Base-by-base conservation (phyloP, 2,888 invertebrate species). In the Sinelater perroti region DNA sequence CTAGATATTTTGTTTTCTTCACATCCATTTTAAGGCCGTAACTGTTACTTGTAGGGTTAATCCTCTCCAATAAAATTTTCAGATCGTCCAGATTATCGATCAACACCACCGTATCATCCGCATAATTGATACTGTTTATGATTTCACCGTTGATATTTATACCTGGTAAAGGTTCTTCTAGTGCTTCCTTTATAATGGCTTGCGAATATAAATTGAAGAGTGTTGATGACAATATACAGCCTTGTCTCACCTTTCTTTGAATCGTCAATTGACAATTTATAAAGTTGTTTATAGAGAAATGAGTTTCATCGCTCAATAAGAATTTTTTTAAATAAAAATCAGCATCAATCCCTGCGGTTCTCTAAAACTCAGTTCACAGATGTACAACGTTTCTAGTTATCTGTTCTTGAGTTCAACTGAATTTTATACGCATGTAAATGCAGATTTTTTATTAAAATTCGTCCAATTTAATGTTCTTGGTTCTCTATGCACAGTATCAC, bases 161-260 rank as follows among this genome's bases (percentile, higher is more conserved):
- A 7, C 10, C 20, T 20, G 38, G 38, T 8, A 13, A 38, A n/a
- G 3, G 38, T 38, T 38, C 4, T 38, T 20, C 18, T 38, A 20
- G 10, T 38, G 38, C 20, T 38, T 38, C 17, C 17, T 18, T 38
- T 2, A 20, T 2, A 10, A 38, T 38, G 20, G 38, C 20, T 38
- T 38, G 38, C 21, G 18, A 38, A n/a, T 20, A 38, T 21, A 38
- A n/a, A 3, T 38, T 18, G 38, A 38, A 38, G 20, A 14, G 35
- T n/a, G 17, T 8, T 35, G 35, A 17, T 38, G 20, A 38, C 18
- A 38, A 20, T 18, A 38, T 17, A 2, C 38, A 31, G 10, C 31
- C 31, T n/a, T 31, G 31, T 31, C 31, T 31, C 31, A n/a, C 11
- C 31, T 14, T 14, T 31, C 31, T 31, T n/a, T n/a, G n/a, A n/a